Evolutionary conservation across 2,113 vertebrate species (phyloP).

Genomic region (Butorides virescens): DNA sequence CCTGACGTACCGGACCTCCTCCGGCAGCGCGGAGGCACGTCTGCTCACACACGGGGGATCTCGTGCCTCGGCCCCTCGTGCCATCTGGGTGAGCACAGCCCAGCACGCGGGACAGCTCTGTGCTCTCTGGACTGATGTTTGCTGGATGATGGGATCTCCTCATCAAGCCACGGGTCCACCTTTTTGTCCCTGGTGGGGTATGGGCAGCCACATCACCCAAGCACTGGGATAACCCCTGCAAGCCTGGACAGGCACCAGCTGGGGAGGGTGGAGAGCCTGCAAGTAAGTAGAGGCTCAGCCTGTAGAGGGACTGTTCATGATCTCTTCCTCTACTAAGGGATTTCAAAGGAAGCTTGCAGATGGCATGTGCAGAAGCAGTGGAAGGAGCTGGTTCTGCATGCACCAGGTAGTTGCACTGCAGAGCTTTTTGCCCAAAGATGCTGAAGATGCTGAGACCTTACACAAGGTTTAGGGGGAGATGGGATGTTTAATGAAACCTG

Average conservation of each 20-base stretch:
- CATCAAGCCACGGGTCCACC: not conserved
- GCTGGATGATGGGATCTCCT: not conserved
- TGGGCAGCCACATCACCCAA: not conserved
- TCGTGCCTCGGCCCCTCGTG: not conserved
- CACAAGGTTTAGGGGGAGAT: accelerated
- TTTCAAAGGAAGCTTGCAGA: not conserved
- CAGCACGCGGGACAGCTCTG: accelerated
- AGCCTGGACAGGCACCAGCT: not conserved
- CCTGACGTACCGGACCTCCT: accelerated
- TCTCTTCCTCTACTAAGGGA: accelerated
- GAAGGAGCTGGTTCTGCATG: not conserved
- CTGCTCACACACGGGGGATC: accelerated
- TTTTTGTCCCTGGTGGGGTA: not conserved
- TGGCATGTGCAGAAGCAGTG: not conserved
- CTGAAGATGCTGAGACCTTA: not conserved
- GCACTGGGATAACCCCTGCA: not conserved
- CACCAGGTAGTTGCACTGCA: not conserved
- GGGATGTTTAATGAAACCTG: not conserved
- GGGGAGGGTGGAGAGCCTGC: not conserved
- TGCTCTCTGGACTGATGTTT: not conserved
- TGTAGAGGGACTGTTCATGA: not conserved
- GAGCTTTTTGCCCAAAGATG: not conserved
- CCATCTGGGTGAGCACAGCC: not conserved
- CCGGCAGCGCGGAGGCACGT: not conserved
- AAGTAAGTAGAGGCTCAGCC: not conserved